These are phyloP conservation scores for Melanotaenia trifasciata DNA, from an alignment of 2,797 vertebrate species.

Conservation along the genomic window DNA sequence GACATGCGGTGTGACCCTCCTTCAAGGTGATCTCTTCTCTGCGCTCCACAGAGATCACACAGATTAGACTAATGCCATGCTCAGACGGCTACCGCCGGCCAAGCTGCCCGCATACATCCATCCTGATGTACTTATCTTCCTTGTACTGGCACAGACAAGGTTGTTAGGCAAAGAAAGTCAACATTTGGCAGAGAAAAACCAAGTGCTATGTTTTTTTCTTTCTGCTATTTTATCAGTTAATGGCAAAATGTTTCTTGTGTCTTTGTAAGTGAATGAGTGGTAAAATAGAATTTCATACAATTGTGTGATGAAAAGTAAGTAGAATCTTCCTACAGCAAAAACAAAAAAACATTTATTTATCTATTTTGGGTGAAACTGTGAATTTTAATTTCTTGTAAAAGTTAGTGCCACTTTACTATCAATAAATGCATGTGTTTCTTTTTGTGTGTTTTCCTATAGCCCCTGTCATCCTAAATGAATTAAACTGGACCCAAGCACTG, in stretches of 20 bases:
- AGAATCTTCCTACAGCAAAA: background rate
- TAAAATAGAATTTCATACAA: background rate
- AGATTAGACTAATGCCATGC: conserved; percentile 63
- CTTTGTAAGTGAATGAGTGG: background rate
- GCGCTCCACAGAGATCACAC: conserved; percentile 57
- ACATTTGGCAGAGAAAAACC: conserved; percentile 31
- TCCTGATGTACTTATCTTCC: conserved; percentile 48
- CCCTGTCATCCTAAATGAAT: conserved; percentile 95
- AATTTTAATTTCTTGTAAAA: background rate
- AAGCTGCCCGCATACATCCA: conserved; percentile 57
- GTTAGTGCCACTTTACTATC: background rate
- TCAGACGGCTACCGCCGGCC: conserved; percentile 43
- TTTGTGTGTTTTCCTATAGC: conserved; percentile 77
- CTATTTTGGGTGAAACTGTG: background rate
- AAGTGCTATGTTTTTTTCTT: conserved; percentile 16
- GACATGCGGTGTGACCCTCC: conserved; percentile 53
- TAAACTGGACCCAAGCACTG: conserved; percentile 97
- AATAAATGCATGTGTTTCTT: background rate
- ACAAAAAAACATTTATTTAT: background rate
- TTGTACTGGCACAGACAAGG: conserved; percentile 59
- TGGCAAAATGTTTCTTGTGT: background rate
- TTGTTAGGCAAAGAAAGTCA: conserved; percentile 49
- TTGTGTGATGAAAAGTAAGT: background rate
- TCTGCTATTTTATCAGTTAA: conserved; percentile 1
- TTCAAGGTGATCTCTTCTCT: conserved; percentile 66